These are phyloP conservation scores for Lordiphosa andalusiaca DNA, from an alignment of 2,888 invertebrate genomes.

Conservation along the genomic window DNA sequence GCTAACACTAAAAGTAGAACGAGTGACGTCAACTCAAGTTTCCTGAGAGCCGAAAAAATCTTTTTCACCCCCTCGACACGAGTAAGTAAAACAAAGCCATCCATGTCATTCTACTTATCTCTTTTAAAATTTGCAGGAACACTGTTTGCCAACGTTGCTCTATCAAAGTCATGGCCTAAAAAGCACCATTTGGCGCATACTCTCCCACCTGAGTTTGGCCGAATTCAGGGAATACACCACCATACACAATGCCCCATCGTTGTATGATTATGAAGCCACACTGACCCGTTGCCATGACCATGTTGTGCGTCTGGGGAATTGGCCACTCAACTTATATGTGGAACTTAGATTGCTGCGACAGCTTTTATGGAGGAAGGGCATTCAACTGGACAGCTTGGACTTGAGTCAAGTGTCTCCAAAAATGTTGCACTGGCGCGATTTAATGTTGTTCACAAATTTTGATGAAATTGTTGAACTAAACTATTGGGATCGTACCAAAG, in stretches of 20 bases:
- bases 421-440: constrained; percentile 45
- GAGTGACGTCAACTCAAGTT: neutral
- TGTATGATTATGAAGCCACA: constrained; percentile 19
- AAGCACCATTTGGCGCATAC: constrained; percentile 42
- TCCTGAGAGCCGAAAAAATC: constrained; percentile 2
- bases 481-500: constrained; percentile 20
- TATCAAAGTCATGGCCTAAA: constrained; percentile 33
- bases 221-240: constrained; percentile 47
- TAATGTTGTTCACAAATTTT: constrained; percentile 36
- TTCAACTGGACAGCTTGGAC: constrained; percentile 26
- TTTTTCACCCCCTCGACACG: constrained; percentile 22
- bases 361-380: constrained; percentile 42
- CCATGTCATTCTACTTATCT: too few species aligned
- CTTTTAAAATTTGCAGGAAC: constrained; percentile 21
- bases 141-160: constrained; percentile 45
- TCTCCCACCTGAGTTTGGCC: constrained; percentile 24
- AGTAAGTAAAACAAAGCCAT: constrained; percentile 23
- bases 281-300: constrained; percentile 25
- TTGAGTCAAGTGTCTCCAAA: constrained; percentile 50
- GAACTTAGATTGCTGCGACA: constrained; percentile 24
- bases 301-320: constrained; percentile 41
- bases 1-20: too few species aligned
- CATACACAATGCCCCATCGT: constrained; percentile 23
- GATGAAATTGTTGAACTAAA: constrained; percentile 32
- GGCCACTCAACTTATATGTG: constrained; percentile 48